A percentile compares a stretch with the other conserved stretches of the same genome.
Evolutionary conservation across 2,888 invertebrate genomes (phyloP).

Genomic region (Penaeus monodon): DNA sequence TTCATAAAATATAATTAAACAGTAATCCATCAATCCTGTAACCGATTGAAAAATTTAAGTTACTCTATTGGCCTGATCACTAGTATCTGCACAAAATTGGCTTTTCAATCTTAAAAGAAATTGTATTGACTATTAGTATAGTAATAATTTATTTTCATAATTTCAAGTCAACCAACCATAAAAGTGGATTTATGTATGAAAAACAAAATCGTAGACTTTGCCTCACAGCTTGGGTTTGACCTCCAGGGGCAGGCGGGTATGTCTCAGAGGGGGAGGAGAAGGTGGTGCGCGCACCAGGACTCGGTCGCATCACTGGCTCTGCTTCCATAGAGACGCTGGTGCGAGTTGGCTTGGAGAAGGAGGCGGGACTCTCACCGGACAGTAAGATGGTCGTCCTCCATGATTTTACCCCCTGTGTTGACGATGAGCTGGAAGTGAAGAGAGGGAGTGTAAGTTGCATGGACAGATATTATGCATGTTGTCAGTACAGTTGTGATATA

Average conservation of each 20-base stretch:
- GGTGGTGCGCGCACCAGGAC: conserved; percentile 78
- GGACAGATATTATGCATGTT: no score
- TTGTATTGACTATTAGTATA: no score
- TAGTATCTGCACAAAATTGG: no score
- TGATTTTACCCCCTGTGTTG: conserved; percentile 94
- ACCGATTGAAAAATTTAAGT: no score
- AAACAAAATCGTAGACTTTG: conserved; percentile 1
- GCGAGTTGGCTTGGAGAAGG: conserved; percentile 90
- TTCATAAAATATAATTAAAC: no score
- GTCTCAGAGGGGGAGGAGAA: conserved; percentile 65
- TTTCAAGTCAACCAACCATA: no score
- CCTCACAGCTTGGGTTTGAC: conserved; percentile 26
- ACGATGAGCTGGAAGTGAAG: conserved; percentile 91
- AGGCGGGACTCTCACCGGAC: conserved; percentile 82
- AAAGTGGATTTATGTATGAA: neutral
- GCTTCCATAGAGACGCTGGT: conserved; percentile 92
- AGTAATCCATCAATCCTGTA: no score
- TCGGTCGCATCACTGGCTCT: conserved; percentile 94
- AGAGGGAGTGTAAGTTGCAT: conserved; percentile 79
- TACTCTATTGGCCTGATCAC: no score
- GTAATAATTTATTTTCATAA: no score
- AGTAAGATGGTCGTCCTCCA: conserved; percentile 95
- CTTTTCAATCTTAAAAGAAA: no score
- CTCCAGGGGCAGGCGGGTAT: conserved; percentile 59
- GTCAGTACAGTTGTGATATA: neutral